phyloP scores from a whole-genome alignment of 2,888 invertebrate species.

The Biston stratarius region DNA sequence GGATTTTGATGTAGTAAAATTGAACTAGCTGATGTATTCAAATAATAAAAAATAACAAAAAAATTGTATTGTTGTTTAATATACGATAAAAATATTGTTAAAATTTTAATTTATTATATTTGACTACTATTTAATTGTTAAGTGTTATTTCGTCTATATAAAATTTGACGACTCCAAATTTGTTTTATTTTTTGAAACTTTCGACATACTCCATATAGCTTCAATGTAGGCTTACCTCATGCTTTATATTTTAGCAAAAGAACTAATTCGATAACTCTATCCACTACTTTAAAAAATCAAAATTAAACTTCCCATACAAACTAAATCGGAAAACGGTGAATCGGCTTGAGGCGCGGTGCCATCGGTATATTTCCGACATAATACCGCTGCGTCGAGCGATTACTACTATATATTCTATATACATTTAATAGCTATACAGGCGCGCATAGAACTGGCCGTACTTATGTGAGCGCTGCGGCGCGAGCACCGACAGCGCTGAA shows the following conservation, averaged over 20 bases:
- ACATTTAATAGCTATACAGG: conserved; percentile 87
- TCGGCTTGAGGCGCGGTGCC: conserved; percentile 82
- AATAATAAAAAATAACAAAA: no score
- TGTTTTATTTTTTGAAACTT: conserved; percentile 57
- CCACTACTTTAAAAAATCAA: conserved; percentile 78
- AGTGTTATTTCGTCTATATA: background rate
- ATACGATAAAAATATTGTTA: background rate
- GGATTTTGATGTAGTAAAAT: no score
- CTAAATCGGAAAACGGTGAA: conserved; percentile 81
- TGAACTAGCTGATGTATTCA: no score
- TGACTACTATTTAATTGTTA: background rate
- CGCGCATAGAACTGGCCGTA: conserved; percentile 87
- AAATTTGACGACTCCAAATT: conserved; percentile 39
- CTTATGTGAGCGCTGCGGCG: conserved; percentile 85
- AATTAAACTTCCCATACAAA: conserved; percentile 84
- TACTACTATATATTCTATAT: conserved; percentile 87
- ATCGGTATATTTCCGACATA: conserved; percentile 87
- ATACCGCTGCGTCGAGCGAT: conserved; percentile 87
- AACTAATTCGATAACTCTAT: conserved; percentile 73
- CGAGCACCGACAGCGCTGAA: conserved; percentile 67
- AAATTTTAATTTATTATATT: background rate
- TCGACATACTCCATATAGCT: conserved; percentile 71
- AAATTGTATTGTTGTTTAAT: no score
- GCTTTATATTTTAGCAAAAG: conserved; percentile 80
- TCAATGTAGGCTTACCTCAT: conserved; percentile 76